phyloP scores from a whole-genome alignment of 2,888 invertebrate species.

The Ochropleura leucogaster region DNA sequence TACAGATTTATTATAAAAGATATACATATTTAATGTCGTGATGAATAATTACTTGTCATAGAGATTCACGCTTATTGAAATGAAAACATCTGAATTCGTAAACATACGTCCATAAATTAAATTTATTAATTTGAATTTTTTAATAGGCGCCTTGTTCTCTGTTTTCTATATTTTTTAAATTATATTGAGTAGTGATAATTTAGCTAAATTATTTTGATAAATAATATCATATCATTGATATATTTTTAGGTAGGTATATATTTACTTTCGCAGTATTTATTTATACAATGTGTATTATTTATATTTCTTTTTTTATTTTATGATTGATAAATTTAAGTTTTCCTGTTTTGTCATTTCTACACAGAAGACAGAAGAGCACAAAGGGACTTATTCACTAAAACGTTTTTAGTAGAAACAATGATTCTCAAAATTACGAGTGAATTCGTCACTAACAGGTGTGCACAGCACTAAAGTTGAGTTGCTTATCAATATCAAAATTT shows the following conservation, averaged over 20 bases:
- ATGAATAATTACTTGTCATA: slow-evolving; percentile 47
- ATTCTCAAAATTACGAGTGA: too few species aligned
- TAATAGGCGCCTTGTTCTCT: slow-evolving; percentile 26
- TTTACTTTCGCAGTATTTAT: too few species aligned
- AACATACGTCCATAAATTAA: slow-evolving; percentile 9
- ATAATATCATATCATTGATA: background rate
- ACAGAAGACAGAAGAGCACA: too few species aligned
- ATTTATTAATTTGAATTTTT: slow-evolving; percentile 1
- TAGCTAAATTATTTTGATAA: background rate
- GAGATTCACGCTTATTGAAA: slow-evolving; percentile 31
- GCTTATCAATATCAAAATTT: too few species aligned
- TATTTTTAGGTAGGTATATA: too few species aligned
- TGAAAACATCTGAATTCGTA: slow-evolving; percentile 40
- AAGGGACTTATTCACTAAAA: too few species aligned
- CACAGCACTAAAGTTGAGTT: too few species aligned
- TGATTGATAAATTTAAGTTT: too few species aligned
- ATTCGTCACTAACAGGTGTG: too few species aligned
- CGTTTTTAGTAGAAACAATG: too few species aligned
- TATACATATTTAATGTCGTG: background rate
- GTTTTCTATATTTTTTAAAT: background rate
- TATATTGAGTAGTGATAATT: background rate
- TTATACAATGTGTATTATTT: background rate
- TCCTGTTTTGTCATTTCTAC: too few species aligned
- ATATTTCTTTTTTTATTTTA: background rate
- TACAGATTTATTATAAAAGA: slow-evolving; percentile 14